phyloP scores from a whole-genome alignment of 2,113 vertebrate genomes.

The Lepus timidus region DNA sequence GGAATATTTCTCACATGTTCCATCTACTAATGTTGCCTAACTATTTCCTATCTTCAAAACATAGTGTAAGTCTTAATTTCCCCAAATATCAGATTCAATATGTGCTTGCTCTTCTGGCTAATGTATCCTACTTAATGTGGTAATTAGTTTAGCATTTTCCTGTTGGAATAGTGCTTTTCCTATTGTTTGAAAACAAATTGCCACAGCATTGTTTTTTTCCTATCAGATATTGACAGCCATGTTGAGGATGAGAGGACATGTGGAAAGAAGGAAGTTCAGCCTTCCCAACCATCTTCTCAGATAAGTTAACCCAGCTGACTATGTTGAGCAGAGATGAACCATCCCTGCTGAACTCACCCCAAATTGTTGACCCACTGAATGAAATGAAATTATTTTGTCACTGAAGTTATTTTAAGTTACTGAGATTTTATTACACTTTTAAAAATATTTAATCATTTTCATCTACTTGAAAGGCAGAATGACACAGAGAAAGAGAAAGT shows the following conservation, averaged over 20 bases:
- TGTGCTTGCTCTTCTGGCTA: background rate
- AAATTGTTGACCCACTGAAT: background rate
- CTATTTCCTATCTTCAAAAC: background rate
- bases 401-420: background rate
- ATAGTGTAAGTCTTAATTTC: background rate
- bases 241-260: background rate
- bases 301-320: background rate
- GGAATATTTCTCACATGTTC: background rate
- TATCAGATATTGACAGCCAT: background rate
- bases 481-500: too few relatives aligned
- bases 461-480: too few relatives aligned
- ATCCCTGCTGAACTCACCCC: background rate
- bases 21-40: background rate
- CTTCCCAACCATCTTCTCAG: background rate
- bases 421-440: background rate
- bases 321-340: background rate
- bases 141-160: background rate
- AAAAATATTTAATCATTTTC: too few relatives aligned
- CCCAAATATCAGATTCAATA: background rate
- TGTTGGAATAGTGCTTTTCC: background rate
- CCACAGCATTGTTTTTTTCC: conserved; percentile 14
- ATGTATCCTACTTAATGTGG: background rate
- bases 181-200: background rate
- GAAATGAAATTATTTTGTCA: background rate
- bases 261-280: background rate